Evolutionary conservation across 2,888 invertebrate species (phyloP), one percentile per base, ranked within the genome.

Genomic region (Caenorhabditis sp.): DNA sequence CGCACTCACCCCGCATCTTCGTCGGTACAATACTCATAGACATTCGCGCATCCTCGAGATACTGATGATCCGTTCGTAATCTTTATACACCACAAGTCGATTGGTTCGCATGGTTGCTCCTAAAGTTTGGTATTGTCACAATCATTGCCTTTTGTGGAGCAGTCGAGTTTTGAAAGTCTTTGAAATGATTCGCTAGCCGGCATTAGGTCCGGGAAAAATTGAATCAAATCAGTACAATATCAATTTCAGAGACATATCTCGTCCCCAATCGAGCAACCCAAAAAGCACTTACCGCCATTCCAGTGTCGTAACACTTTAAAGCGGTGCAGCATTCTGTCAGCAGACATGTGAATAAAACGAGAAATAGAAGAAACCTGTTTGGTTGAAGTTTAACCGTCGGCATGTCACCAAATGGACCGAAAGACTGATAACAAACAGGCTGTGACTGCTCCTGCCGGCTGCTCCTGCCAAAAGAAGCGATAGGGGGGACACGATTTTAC

Each of bases 71-170:
- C 65, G 62, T 76, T 81, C 0, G 62, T 55, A 11, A 43, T 62
- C 17, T 81, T 81, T 41, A 76, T 61, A 39, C 81, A 81, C 65
- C 65, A 81, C 11, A 66, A 26, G n/a, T 76, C 66, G 13, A 50
- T 68, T 3, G 71, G 13, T 11, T 50, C 46, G 26, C 81, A 81
- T 8, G 30, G 30, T 20, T 37, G 8, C 15, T 15, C 0, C 79
- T 79, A 58, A 52, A 78, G 22, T 30, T 13, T n/a, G n/a, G n/a
- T n/a, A n/a, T n/a, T n/a, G n/a, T n/a, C n/a, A n/a, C n/a, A n/a
- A n/a, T n/a, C n/a, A n/a, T n/a, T n/a, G n/a, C n/a, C 8, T 30
- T 9, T 30, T 9, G 30, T 30, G 9, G 30, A 30, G 9, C 9
- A 9, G 30, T 9, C 6, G 30, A 9, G 30, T n/a, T n/a, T n/a